Conservation (phyloP, 2,113 vertebrate species). For the Apus apus region DNA sequence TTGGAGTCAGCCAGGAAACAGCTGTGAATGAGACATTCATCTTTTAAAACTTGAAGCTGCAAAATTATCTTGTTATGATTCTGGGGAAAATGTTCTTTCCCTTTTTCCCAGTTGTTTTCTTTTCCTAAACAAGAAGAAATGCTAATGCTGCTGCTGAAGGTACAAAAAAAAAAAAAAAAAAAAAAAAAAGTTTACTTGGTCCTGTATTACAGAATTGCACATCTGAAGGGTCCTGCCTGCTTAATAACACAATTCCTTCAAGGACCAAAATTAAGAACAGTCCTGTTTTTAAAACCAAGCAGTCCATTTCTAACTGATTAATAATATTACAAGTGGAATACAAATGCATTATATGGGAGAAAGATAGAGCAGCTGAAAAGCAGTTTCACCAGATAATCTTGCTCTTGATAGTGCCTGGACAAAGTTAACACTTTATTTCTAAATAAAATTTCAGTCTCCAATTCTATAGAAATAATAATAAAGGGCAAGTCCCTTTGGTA, state of each 20-base stretch:
- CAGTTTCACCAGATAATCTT: neutral
- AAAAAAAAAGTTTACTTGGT: neutral
- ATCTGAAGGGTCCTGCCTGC: neutral
- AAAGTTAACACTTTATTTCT: neutral
- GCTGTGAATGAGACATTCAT: slow-evolving; percentile 36
- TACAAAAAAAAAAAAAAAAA: neutral
- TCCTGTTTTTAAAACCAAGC: neutral
- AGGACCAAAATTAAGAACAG: neutral
- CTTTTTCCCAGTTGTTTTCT: neutral
- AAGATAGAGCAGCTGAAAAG: neutral
- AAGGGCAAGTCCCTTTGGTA: neutral
- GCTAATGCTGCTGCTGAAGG: neutral
- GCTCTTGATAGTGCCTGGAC: neutral
- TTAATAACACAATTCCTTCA: neutral
- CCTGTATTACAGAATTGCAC: neutral
- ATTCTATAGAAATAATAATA: neutral
- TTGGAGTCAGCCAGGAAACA: slow-evolving; percentile 54
- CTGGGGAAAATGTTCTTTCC: neutral
- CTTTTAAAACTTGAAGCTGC: slow-evolving; percentile 29
- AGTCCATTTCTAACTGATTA: neutral
- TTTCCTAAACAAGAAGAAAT: neutral
- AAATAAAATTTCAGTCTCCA: neutral
- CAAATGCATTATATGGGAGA: neutral
- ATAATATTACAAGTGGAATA: neutral
- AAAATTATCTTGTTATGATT: slow-evolving; percentile 14